Percentiles rank a stretch among this genome's conserved stretches.
These are phyloP conservation scores for Drosophila niveifrons DNA, from an alignment of 2,888 invertebrate genomes.

Conservation along the genomic window DNA sequence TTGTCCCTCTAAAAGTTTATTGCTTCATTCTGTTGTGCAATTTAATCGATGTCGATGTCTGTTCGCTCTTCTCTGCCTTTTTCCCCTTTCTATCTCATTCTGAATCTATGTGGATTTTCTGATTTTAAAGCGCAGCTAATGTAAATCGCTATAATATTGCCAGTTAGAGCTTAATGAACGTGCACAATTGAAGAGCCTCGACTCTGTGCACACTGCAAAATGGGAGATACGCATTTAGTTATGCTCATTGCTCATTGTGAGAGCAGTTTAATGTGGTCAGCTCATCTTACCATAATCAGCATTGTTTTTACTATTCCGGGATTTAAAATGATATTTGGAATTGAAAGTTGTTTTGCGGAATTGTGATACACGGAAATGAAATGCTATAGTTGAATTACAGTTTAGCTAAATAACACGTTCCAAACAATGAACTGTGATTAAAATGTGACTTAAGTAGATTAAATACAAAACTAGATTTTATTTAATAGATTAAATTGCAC, in stretches of 20 bases:
- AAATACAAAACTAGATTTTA: too few species aligned
- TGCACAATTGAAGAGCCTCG: conserved; percentile 55
- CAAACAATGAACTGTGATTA: too few species aligned
- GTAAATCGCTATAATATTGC: conserved; percentile 74
- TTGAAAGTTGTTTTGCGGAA: neutral
- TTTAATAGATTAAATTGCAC: too few species aligned
- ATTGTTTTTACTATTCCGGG: conserved; percentile 3
- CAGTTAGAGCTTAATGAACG: conserved; percentile 72
- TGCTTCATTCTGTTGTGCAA: conserved; percentile 79
- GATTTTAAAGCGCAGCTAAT: conserved; percentile 76
- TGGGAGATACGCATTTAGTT: neutral
- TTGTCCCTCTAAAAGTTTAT: conserved; percentile 78
- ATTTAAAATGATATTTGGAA: conserved; percentile 7
- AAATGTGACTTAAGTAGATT: too few species aligned
- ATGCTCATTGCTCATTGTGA: conserved; percentile 2
- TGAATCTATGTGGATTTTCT: conserved; percentile 24
- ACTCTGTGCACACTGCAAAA: neutral
- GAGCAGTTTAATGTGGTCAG: conserved; percentile 18
- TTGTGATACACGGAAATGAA: neutral
- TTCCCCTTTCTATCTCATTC: neutral
- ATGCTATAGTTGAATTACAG: too few species aligned
- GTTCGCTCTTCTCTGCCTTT: conserved; percentile 9
- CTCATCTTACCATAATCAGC: neutral
- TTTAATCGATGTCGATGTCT: conserved; percentile 73
- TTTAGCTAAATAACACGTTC: too few species aligned